Percentiles rank a stretch among this genome's conserved stretches.
Evolutionary conservation across 2,113 vertebrate species (phyloP).

Genomic region (Colius striatus): DNA sequence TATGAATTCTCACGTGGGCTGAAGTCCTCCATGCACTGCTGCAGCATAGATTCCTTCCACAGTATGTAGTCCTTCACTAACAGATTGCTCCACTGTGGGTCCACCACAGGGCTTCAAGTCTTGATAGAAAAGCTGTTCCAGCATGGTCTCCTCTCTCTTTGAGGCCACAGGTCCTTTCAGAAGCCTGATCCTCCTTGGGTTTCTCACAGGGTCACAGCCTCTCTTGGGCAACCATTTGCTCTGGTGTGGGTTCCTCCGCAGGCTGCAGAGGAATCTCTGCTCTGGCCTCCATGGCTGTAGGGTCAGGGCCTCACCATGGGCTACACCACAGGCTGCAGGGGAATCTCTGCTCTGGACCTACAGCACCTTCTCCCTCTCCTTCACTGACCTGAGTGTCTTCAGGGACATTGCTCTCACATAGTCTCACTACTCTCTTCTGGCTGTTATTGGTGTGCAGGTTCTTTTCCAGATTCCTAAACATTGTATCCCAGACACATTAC

Average conservation of each 20-base stretch:
- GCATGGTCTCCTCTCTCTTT: background rate
- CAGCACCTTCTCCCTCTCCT: background rate
- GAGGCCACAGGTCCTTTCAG: background rate
- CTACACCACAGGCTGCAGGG: rapidly evolving
- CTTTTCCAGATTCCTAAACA: background rate
- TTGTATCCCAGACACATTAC: background rate
- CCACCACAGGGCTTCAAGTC: background rate
- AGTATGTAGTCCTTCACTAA: background rate
- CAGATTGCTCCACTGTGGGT: background rate
- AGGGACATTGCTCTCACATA: background rate
- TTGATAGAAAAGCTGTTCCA: background rate
- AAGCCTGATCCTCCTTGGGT: background rate
- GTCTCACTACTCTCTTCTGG: background rate
- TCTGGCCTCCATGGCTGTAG: background rate
- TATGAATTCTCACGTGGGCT: background rate
- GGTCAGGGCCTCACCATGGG: background rate
- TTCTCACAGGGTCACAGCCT: background rate
- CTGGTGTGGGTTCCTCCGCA: rapidly evolving
- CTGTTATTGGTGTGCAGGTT: background rate
- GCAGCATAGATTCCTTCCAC: background rate
- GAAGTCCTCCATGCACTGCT: background rate
- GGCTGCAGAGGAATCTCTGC: background rate
- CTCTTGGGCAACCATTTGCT: background rate
- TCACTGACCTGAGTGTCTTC: background rate
- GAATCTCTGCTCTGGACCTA: background rate